A percentile compares a stretch with the other conserved stretches of the same genome.
These are phyloP conservation scores for Siphamia tubifer DNA, from an alignment of 2,113 vertebrate genomes.

Conservation along the genomic window DNA sequence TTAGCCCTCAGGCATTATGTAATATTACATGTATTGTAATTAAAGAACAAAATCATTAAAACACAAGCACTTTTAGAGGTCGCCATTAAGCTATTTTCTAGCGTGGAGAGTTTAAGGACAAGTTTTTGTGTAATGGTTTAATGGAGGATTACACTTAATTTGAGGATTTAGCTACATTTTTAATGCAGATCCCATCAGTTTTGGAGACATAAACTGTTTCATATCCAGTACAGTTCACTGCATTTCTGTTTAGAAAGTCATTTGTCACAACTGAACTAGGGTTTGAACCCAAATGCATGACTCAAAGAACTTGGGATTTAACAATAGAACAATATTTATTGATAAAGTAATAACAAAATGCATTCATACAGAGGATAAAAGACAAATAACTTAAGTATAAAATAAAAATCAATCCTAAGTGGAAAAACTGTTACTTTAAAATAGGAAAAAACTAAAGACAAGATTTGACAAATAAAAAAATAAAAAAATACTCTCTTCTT, in stretches of 20 bases:
- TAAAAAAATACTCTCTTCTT: too few species aligned
- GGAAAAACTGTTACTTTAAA: too few species aligned
- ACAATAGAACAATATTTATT: too few species aligned
- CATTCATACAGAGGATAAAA: too few species aligned
- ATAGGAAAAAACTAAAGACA: too few species aligned
- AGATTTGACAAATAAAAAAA: too few species aligned
- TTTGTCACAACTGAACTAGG: too few species aligned
- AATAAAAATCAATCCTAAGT: too few species aligned
- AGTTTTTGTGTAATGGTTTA: not conserved
- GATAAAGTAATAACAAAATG: too few species aligned
- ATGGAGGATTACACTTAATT: not conserved
- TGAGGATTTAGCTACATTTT: not conserved
- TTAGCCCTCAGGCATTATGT: constrained; percentile 16
- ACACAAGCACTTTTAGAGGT: constrained; percentile 12
- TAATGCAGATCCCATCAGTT: not conserved
- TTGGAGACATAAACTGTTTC: not conserved
- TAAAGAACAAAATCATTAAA: constrained; percentile 22
- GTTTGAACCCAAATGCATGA: too few species aligned
- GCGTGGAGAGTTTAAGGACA: not conserved
- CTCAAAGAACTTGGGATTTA: too few species aligned
- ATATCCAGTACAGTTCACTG: not conserved
- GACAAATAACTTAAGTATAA: too few species aligned
- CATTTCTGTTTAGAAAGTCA: not conserved
- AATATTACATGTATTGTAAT: constrained; percentile 24
- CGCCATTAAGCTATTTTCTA: constrained; percentile 1